Percentiles rank a stretch among this genome's conserved stretches.
These are phyloP conservation scores for Chrysaora quinquecirrha DNA, from an alignment of 30 jellyfish, hydroid and myxozoan species.

Conservation along the genomic window DNA sequence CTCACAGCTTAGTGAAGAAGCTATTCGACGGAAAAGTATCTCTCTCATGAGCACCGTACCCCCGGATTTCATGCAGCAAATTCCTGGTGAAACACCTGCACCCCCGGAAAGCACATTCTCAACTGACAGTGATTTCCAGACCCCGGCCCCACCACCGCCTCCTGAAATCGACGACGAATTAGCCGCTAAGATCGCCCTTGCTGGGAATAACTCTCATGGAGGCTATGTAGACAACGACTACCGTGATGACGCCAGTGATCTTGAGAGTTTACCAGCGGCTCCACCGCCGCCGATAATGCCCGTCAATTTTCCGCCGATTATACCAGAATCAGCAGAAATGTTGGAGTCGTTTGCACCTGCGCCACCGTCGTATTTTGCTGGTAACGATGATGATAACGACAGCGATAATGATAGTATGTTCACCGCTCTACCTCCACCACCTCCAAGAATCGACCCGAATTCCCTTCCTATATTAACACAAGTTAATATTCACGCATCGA, in stretches of 20 bases:
- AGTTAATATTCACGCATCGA: background rate
- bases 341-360: constrained; percentile 11
- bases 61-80: background rate
- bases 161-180: constrained; percentile 28
- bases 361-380: constrained; percentile 38
- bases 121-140: constrained; percentile 54
- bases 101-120: constrained; percentile 64
- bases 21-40: constrained; percentile 28
- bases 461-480: background rate
- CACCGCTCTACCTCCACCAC: constrained; percentile 98
- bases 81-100: background rate
- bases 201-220: background rate
- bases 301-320: background rate
- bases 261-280: constrained; percentile 91
- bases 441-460: constrained; percentile 64
- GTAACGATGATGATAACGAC: constrained; percentile 32
- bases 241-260: constrained; percentile 78
- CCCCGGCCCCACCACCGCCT: constrained; percentile 74
- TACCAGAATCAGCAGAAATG: constrained; percentile 5
- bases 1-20: constrained; percentile 43
- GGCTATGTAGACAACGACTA: background rate
- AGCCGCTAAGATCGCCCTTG: background rate
- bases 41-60: constrained; percentile 21
- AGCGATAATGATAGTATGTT: constrained; percentile 86
- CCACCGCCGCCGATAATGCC: constrained; percentile 88